Evolutionary conservation across 23 tunicate species (phyloP).

Genomic region (Halocynthia aurantium): DNA sequence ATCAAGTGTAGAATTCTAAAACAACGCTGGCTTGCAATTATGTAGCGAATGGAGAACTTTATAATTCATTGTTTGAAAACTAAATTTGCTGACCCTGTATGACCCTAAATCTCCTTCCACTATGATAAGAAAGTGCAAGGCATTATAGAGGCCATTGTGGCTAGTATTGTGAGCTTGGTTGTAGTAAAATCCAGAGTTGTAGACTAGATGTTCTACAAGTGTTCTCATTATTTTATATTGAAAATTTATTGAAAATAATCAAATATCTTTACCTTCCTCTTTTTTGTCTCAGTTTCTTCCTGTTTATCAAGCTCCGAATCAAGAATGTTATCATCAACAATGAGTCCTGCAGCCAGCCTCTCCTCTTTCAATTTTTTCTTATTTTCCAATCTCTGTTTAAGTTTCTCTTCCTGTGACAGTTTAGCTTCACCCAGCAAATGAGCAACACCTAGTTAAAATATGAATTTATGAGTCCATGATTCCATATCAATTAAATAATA

Average conservation of each 20-base stretch:
- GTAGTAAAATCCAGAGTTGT: no score
- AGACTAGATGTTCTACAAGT: no score
- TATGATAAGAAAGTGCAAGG: no score
- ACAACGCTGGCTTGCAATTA: not conserved
- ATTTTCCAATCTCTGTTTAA: constrained; percentile 49
- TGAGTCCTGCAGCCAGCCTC: constrained; percentile 39
- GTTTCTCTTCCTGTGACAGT: constrained; percentile 50
- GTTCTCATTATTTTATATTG: no score
- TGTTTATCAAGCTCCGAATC: constrained; percentile 46
- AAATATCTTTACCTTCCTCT: constrained; percentile 34
- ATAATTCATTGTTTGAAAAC: no score
- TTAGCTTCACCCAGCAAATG: constrained; percentile 53
- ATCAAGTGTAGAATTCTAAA: not conserved
- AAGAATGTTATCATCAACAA: constrained; percentile 35
- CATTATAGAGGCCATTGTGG: no score
- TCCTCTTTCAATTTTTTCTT: constrained; percentile 47
- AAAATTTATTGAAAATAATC: no score
- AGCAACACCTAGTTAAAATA: constrained; percentile 26
- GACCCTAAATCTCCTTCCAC: no score
- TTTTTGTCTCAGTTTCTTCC: constrained; percentile 55
- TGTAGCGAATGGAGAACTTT: no score
- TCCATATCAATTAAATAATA: no score
- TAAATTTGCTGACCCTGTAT: no score
- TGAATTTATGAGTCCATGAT: not conserved
- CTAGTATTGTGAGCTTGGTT: no score